Evolutionary conservation across 1,140 invertebrate genomes (phyloP).

Genomic region (Drosophila sp.): DNA sequence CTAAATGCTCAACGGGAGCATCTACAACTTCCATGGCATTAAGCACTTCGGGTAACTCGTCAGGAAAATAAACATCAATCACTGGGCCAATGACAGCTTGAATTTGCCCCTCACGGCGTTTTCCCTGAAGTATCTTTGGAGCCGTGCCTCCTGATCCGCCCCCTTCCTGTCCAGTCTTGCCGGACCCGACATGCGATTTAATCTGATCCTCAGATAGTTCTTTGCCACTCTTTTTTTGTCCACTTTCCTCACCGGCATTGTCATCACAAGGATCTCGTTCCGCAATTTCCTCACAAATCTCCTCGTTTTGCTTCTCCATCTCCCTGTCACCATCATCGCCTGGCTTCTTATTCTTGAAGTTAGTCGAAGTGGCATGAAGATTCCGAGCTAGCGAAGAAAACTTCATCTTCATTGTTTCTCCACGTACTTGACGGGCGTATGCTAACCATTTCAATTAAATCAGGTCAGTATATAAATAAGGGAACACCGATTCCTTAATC

Average conservation of each 20-base stretch:
- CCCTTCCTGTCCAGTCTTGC: not conserved
- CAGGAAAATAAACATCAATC: slow-evolving; percentile 93
- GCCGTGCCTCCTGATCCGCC: not conserved
- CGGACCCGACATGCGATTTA: no score
- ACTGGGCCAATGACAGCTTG: slow-evolving; percentile 92
- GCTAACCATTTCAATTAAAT: slow-evolving; percentile 1
- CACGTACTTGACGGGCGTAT: not conserved
- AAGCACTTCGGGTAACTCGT: slow-evolving; percentile 90
- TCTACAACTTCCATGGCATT: slow-evolving; percentile 92
- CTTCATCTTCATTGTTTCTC: not conserved
- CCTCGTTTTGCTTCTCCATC: not conserved
- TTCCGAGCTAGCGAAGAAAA: slow-evolving; percentile 20
- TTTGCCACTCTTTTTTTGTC: not conserved
- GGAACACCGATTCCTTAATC: not conserved
- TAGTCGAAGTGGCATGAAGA: slow-evolving; percentile 2
- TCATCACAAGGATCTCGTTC: slow-evolving; percentile 9
- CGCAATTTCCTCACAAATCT: not conserved
- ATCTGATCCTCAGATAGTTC: no score
- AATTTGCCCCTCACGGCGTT: slow-evolving; percentile 56
- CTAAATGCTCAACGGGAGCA: slow-evolving; percentile 86
- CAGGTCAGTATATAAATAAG: not conserved
- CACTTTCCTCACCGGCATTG: not conserved
- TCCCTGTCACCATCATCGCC: slow-evolving; percentile 22
- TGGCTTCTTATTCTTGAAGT: slow-evolving; percentile 18
- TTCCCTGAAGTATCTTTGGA: slow-evolving; percentile 10